Evolutionary conservation across 2,888 invertebrate species (phyloP).

Genomic region (Pachliopta kotzebuea): DNA sequence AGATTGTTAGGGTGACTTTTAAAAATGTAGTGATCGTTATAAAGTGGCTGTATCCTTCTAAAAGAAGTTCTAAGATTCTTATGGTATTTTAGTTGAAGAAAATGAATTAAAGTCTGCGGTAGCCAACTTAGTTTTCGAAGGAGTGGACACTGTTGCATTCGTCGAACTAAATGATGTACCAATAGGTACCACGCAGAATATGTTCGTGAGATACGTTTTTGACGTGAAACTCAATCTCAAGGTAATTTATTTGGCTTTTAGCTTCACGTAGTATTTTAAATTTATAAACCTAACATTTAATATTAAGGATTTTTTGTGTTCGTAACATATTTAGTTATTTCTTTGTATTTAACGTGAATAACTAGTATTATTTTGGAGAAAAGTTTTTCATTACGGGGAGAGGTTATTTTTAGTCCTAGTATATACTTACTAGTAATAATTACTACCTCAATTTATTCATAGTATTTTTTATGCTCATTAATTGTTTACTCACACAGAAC

Average conservation of each 20-base stretch:
- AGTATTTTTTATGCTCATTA: too few species aligned
- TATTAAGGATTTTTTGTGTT: too few species aligned
- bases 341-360: too few species aligned
- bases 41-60: background rate
- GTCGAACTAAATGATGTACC: conserved; percentile 85
- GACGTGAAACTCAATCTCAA: conserved; percentile 82
- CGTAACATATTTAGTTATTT: too few species aligned
- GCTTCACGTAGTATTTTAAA: too few species aligned
- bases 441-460: too few species aligned
- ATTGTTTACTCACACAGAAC: too few species aligned
- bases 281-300: too few species aligned
- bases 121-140: conserved; percentile 85
- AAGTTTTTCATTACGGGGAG: too few species aligned
- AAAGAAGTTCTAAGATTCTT: conserved; percentile 1
- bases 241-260: conserved; percentile 49
- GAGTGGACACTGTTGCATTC: conserved; percentile 91
- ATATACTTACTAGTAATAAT: too few species aligned
- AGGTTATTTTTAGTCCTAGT: too few species aligned
- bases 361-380: too few species aligned
- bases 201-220: conserved; percentile 90
- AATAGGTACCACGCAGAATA: conserved; percentile 87
- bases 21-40: background rate
- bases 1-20: background rate
- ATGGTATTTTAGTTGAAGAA: conserved; percentile 47
- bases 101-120: conserved; percentile 43